Evolutionary conservation across 2,113 vertebrate genomes (phyloP).

Genomic region (Plestiodon gilberti): DNA sequence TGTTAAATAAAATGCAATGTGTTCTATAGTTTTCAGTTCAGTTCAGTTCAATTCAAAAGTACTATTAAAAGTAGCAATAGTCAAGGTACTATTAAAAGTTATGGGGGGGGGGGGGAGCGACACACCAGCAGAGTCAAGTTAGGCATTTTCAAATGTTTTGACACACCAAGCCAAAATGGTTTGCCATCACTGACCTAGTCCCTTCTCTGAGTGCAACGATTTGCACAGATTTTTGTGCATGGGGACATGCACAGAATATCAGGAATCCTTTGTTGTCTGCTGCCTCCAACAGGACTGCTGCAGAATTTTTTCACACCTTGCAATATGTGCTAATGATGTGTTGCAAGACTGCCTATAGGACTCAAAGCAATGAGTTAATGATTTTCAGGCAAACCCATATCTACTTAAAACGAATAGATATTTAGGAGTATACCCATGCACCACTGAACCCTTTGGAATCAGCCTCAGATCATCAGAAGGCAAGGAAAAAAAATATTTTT

Average conservation of each 20-base stretch:
- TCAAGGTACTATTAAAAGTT: no score
- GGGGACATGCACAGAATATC: neutral
- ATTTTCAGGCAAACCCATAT: neutral
- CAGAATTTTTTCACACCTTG: constrained; percentile 44
- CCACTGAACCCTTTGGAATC: neutral
- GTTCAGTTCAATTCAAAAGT: no score
- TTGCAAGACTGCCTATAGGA: neutral
- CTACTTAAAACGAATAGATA: neutral
- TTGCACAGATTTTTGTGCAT: neutral
- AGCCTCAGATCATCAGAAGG: no score
- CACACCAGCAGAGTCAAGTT: no score
- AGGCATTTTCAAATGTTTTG: no score
- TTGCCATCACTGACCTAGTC: no score
- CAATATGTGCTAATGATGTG: neutral
- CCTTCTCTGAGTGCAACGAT: neutral
- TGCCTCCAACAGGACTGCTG: constrained; percentile 76
- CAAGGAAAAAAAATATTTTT: no score
- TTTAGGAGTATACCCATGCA: neutral
- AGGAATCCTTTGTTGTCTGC: constrained; percentile 71
- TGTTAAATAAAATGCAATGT: no score
- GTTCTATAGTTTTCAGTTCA: no score
- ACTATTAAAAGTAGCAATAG: no score
- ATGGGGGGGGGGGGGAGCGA: no score
- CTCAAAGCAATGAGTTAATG: neutral
- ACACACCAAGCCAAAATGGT: no score